Evolutionary conservation across 2,113 vertebrate genomes (phyloP).

Genomic region (Microtus oregoni): DNA sequence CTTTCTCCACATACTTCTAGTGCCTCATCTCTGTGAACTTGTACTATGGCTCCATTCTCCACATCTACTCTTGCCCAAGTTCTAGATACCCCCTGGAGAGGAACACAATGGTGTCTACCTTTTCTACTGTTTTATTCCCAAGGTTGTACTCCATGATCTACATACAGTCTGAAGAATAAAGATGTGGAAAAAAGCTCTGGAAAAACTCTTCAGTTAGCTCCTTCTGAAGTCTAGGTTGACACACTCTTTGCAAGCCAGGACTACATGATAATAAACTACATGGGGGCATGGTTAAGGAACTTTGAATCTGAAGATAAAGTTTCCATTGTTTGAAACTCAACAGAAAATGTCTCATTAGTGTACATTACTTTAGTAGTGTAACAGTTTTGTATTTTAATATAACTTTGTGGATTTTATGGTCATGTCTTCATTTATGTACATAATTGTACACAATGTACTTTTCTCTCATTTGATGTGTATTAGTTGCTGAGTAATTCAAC

Average conservation of each 20-base stretch:
- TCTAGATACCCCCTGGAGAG: neutral
- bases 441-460: neutral
- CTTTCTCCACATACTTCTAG: neutral
- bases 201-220: neutral
- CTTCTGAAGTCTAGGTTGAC: neutral
- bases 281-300: too few relatives aligned
- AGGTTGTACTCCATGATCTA: neutral
- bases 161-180: neutral
- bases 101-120: neutral
- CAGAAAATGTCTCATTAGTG: neutral
- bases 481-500: neutral
- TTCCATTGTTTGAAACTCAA: neutral
- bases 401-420: neutral
- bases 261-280: neutral
- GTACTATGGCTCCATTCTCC: neutral
- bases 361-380: neutral
- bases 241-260: neutral
- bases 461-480: neutral
- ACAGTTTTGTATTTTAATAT: neutral
- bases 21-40: neutral
- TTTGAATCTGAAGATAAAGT: too few relatives aligned
- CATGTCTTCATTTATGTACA: too few relatives aligned
- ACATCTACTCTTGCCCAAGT: neutral
- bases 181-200: neutral
- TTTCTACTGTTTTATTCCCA: neutral